Percentiles rank a stretch among this genome's conserved stretches.
Evolutionary conservation across 2,888 invertebrate genomes (phyloP).

Genomic region (Hipparchia sbordonii): DNA sequence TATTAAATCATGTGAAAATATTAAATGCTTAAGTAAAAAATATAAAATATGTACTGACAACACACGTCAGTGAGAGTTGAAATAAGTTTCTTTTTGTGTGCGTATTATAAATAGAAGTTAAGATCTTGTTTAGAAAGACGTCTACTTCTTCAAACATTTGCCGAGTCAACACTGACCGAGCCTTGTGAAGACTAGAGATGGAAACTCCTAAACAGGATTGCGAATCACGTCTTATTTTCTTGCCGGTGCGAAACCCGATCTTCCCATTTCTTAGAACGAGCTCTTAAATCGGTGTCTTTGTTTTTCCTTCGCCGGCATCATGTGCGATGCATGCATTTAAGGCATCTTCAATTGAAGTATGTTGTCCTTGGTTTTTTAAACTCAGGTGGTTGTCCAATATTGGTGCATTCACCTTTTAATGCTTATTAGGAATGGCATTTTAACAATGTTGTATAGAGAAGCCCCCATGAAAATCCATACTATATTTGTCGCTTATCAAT

Average conservation of each 20-base stretch:
- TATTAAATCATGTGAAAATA: too few species aligned
- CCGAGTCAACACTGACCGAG: conserved; percentile 23
- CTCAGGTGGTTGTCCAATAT: conserved; percentile 15
- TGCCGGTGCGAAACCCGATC: conserved; percentile 51
- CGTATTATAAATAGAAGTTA: conserved; percentile 11
- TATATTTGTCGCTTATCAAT: background rate
- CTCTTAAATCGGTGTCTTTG: conserved; percentile 46
- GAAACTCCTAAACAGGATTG: conserved; percentile 38
- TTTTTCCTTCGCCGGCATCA: conserved; percentile 44
- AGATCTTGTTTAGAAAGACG: conserved; percentile 6
- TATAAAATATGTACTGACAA: too few species aligned
- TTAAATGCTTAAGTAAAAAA: too few species aligned
- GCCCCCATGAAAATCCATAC: background rate
- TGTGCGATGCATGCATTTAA: conserved; percentile 31
- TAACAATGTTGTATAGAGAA: background rate
- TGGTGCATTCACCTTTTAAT: conserved; percentile 22
- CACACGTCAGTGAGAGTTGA: background rate
- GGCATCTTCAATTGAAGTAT: conserved; percentile 32
- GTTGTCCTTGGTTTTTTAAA: conserved; percentile 20
- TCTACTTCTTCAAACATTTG: conserved; percentile 22
- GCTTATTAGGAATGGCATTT: conserved; percentile 14
- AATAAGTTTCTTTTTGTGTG: conserved; percentile 2
- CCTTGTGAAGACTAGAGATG: conserved; percentile 30
- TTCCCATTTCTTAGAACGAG: conserved; percentile 54
- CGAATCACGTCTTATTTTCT: conserved; percentile 59